Evolutionary conservation across 2,797 vertebrate species (phyloP), one percentile per base, ranked within the genome.

Genomic region (Lacerta viridis): DNA sequence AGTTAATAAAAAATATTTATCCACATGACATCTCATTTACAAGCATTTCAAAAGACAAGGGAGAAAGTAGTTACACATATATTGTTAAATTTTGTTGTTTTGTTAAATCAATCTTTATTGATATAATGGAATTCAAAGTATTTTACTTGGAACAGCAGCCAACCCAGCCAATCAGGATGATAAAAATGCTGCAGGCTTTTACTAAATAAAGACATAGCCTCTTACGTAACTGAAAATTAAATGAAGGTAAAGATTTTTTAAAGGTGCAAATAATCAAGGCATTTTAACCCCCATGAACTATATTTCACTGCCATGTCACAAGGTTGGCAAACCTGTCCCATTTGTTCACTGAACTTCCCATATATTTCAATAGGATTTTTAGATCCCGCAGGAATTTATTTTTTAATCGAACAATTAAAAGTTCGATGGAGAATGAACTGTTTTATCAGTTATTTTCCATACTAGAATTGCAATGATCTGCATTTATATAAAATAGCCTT

Each of bases 81-180:
- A 95, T 96, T 93, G 95, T 96, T 97, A 96, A 93, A 95, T 93
- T 88, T 96, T 85, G 95, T 97, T 97, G 95, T 97, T 97, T 97
- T 97, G 96, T 97, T 97, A 97, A 97, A 97, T 97, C 97, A 97
- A 97, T 94, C 97, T 98, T 98, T 98, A 98, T 97, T 98, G 97
- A 97, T 97, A 97, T 97, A 97, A 97, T 97, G 97, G 96, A 97
- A 97, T 97, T 97, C 96, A 97, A 94, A 96, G 92, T 96, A 95
- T 94, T 97, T 97, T 95, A 95, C 96, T 96, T 93, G 96, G 96
- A 97, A 97, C 97, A 97, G 97, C 97, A 97, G 97, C 97, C 97
- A 95, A 97, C 94, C 96, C 96, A 97, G 97, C 95, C 96, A 94
- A 95, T 97, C 93, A 96, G 95, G 95, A 97, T 92, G 97, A 94